Base-by-base conservation (phyloP, 2,113 vertebrate genomes). In the Agapornis roseicollis region DNA sequence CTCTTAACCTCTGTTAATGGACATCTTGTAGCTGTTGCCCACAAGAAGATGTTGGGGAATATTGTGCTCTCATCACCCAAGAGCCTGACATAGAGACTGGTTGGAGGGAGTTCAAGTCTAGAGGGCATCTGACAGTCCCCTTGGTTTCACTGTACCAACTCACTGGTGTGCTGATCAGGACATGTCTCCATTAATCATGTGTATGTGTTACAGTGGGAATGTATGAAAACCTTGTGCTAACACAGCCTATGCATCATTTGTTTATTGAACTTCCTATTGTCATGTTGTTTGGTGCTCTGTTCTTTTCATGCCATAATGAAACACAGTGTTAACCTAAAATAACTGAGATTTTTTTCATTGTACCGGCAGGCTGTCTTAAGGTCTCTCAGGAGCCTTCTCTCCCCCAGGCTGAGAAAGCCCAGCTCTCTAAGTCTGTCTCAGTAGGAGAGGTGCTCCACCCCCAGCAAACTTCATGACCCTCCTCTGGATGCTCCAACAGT, bases 121-220 rank as follows among this genome's bases (percentile, higher is more conserved):
- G 22, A 80, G 3, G 10, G 3, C n/a, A 3, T 49, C 46, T 74
- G 17, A 2, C 13, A 79, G 14, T 56, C 11, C 6, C 5, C 24
- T 56, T 39, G 46, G 12, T 22, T 69, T 77, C 20, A n/a, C 29
- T 39, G 17, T 28, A 56, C 14, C 28, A 85, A 8, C 13, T 70
- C 58, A 42, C 22, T 65, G 60, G 10, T 42, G 8, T 35, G 24
- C 1, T 80, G 61, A 50, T 3, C 17, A 22, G 15, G 25, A 14
- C 27, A 46, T 10, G 15, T 24, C 6, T 73, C 28, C 2, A 1
- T 39, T 56, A 73, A 69, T 60, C 0, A 0, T 33, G 17, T 31
- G 8, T 6, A 14, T 53, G 11, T 46, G 24, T 77, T 76, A 72
- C 29, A 11, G 13, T 55, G 22, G 5, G 28, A 77, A 50, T 13